Evolutionary conservation across 2,888 invertebrate genomes (phyloP).

Genomic region (Alsophila aescularia): DNA sequence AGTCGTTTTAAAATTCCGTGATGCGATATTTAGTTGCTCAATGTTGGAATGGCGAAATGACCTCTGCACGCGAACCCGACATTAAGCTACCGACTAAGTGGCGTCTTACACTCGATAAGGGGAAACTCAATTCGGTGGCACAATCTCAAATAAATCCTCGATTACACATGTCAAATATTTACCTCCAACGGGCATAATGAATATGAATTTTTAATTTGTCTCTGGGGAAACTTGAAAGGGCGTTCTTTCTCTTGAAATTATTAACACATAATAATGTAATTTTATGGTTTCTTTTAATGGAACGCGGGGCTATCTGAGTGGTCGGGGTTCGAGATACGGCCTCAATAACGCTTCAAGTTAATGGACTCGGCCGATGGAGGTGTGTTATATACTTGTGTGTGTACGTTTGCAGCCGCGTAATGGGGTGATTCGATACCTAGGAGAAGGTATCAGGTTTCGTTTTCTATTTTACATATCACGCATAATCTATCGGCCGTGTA

Average conservation of each 20-base stretch:
- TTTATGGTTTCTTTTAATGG: conserved; percentile 83
- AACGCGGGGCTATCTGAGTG: conserved; percentile 73
- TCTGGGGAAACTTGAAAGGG: conserved; percentile 52
- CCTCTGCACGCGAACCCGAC: conserved; percentile 44
- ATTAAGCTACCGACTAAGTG: conserved; percentile 59
- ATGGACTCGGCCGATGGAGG: conserved; percentile 65
- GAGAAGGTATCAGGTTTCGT: conserved; percentile 29
- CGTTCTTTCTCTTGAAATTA: conserved; percentile 77
- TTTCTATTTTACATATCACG: conserved; percentile 30
- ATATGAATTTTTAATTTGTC: conserved; percentile 71
- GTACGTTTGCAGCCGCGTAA: conserved; percentile 18
- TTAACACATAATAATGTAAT: conserved; percentile 84
- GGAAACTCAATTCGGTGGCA: conserved; percentile 56
- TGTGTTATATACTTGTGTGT: conserved; percentile 43
- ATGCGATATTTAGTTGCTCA: conserved; percentile 49
- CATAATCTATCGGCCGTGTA: conserved; percentile 33
- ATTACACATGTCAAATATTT: conserved; percentile 49
- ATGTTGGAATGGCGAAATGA: conserved; percentile 51
- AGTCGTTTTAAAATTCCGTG: conserved; percentile 51
- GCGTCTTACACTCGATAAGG: conserved; percentile 57
- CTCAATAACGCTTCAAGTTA: conserved; percentile 76
- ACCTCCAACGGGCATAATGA: conserved; percentile 54
- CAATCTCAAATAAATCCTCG: conserved; percentile 49
- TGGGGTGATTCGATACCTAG: conserved; percentile 31
- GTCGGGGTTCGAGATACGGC: conserved; percentile 69